These are phyloP conservation scores for Hemicordylus capensis DNA, from an alignment of 2,113 vertebrate genomes.

Conservation along the genomic window DNA sequence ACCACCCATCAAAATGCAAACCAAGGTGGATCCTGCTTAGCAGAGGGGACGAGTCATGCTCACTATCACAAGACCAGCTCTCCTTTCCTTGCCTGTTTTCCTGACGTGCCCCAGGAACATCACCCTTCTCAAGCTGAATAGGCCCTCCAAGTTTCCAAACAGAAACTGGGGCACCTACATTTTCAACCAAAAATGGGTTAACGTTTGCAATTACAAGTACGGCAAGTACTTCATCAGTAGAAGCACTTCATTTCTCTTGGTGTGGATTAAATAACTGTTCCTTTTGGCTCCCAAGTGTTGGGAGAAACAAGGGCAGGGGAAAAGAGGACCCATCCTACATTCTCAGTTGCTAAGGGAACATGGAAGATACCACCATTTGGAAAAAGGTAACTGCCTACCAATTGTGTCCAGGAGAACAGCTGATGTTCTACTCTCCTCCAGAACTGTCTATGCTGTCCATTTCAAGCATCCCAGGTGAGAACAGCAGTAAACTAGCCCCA, in stretches of 20 bases:
- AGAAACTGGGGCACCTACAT: background rate
- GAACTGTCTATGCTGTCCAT: background rate
- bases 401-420: background rate
- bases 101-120: background rate
- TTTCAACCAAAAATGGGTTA: too few relatives aligned
- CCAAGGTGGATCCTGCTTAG: too few relatives aligned
- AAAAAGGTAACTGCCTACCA: too few relatives aligned
- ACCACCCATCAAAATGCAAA: too few relatives aligned
- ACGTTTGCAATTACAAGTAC: too few relatives aligned
- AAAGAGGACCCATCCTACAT: background rate
- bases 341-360: background rate
- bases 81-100: background rate
- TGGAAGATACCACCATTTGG: background rate
- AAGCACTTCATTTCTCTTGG: background rate
- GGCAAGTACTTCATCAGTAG: background rate
- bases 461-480: constrained; percentile 40
- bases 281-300: too few relatives aligned
- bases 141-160: background rate
- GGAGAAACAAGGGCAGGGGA: background rate
- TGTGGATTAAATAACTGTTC: too few relatives aligned
- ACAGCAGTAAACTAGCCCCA: background rate
- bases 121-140: background rate
- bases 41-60: too few relatives aligned
- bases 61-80: too few relatives aligned
- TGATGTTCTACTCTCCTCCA: background rate